Base-by-base conservation (phyloP, 2,888 invertebrate genomes). In the Ornithoptera priamus region DNA sequence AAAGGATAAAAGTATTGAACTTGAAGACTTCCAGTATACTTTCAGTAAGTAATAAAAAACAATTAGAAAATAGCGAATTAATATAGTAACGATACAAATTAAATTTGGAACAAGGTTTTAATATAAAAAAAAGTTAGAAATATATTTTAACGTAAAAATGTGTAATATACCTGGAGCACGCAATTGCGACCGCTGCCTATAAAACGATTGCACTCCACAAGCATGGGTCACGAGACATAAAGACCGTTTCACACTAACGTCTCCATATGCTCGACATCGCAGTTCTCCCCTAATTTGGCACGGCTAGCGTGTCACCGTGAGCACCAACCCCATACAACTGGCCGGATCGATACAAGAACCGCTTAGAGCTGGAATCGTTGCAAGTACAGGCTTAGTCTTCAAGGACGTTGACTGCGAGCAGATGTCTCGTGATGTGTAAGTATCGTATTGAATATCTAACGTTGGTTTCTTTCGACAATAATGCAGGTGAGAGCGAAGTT, bases 271-370 rank as follows among this genome's bases (percentile, higher is more conserved):
- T 68, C 73, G 72, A 68, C 72, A 83, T 81, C 84, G 81, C 83
- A 58, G 53, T 63, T 84, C 80, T 78, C 79, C 75, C 3, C 30
- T 30, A 82, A 82, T 80, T 81, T 80, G 76, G 76, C 75, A 74
- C 77, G 79, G 81, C 72, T 88, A 82, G 89, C 90, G 90, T 89
- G 90, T 82, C 87, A 78, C 77, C 77, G 71, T 75, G 78, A 72
- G 73, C 74, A 78, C 77, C 77, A 76, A 73, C 80, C 79, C 80
- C 82, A 79, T 76, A 74, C 74, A 75, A 78, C 78, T 76, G 75
- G 70, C 70, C 73, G 74, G 79, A 78, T 80, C 80, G 75, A 80
- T 79, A 78, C 73, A 58, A 53, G 74, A 70, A 75, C 75, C 71
- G 72, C 71, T 72, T 68, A 67, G n/a, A 64, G 74, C 71, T 74